Percentiles rank a stretch among this genome's conserved stretches.
Conservation (phyloP, 2,888 invertebrate genomes). For the Acanthosepion pharaonis region DNA sequence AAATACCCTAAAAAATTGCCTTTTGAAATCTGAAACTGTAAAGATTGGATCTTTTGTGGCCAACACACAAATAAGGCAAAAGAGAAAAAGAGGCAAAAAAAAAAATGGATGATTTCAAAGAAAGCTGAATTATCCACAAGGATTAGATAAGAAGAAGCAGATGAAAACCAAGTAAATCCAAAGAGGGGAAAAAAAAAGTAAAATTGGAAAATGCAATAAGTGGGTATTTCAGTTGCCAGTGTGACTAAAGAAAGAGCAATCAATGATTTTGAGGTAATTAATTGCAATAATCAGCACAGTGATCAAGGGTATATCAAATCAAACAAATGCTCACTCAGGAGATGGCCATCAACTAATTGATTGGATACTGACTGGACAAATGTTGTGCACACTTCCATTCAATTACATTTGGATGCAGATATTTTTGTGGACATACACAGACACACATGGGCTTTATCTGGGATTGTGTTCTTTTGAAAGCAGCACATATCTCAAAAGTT, state of each 20-base stretch:
- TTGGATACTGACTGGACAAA: background rate
- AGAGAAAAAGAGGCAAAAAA: background rate
- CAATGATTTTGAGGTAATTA: background rate
- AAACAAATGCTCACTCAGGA: background rate
- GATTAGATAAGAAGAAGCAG: background rate
- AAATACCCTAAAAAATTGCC: background rate
- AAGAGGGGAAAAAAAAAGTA: background rate
- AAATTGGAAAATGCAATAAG: background rate
- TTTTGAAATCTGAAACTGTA: background rate
- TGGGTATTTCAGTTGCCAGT: background rate
- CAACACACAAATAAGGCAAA: background rate
- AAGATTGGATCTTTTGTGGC: slow-evolving; percentile 5
- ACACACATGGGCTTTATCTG: background rate
- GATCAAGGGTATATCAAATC: background rate
- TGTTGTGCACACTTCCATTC: background rate
- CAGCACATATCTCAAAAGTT: too few species aligned
- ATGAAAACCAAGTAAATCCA: background rate
- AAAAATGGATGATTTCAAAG: background rate
- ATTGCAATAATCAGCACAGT: background rate
- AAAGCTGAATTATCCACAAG: background rate
- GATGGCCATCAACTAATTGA: background rate
- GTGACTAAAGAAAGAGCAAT: background rate
- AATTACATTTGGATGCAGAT: background rate
- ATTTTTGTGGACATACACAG: background rate
- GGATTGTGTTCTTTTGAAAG: too few species aligned